Conservation (phyloP, 1,140 invertebrate genomes). For the Dendrolimus punctatus region DNA sequence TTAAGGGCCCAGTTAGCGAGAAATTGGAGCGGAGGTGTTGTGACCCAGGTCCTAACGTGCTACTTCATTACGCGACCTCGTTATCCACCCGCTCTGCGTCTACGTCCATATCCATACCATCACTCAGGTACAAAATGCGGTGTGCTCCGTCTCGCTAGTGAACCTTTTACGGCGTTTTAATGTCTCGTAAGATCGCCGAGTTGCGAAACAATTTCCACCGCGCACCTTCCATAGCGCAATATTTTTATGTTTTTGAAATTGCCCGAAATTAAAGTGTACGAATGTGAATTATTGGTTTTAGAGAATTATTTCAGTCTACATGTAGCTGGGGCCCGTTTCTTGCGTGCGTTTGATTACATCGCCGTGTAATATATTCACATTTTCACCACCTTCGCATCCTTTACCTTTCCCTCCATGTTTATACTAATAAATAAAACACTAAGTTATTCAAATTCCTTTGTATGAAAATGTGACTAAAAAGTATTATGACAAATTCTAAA, state of each 20-base stretch:
- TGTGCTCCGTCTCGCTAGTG: background rate
- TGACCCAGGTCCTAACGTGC: constrained; percentile 36
- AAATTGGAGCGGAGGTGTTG: constrained; percentile 38
- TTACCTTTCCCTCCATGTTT: constrained; percentile 49
- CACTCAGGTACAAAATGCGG: constrained; percentile 2
- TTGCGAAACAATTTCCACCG: constrained; percentile 13
- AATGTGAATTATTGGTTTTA: constrained; percentile 65
- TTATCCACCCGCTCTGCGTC: constrained; percentile 25
- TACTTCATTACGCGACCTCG: constrained; percentile 45
- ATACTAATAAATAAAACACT: background rate
- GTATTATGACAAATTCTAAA: too few relatives aligned
- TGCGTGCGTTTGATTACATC: constrained; percentile 65
- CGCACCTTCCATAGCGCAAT: constrained; percentile 17
- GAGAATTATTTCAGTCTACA: constrained; percentile 38
- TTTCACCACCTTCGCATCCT: constrained; percentile 64
- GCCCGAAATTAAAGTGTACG: constrained; percentile 55
- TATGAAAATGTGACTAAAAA: too few relatives aligned
- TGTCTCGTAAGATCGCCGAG: constrained; percentile 8
- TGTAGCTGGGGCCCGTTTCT: constrained; percentile 37
- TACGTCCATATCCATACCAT: constrained; percentile 15
- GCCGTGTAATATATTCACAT: constrained; percentile 67
- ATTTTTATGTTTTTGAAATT: constrained; percentile 32
- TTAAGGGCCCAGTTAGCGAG: constrained; percentile 42
- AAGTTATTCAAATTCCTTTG: too few relatives aligned
- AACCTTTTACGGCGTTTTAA: constrained; percentile 13